phyloP scores from a whole-genome alignment of 2,888 invertebrate genomes.

The Drosophila mayaguana region DNA sequence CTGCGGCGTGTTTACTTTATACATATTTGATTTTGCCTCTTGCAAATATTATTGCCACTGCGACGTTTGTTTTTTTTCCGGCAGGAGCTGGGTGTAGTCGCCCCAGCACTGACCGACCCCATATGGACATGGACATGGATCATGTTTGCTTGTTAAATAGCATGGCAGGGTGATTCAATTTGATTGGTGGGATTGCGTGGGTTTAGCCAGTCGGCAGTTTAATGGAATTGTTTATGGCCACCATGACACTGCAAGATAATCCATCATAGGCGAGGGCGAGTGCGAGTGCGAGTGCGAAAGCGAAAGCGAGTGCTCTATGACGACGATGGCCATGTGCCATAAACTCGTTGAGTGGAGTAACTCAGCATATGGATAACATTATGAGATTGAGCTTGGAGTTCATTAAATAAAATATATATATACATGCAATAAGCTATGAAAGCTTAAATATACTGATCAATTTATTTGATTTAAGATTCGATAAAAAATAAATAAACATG shows the following conservation, averaged over 20 bases:
- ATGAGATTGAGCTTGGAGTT: no score
- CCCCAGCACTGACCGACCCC: background rate
- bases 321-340: background rate
- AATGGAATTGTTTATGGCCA: conserved; percentile 27
- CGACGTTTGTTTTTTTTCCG: conserved; percentile 33
- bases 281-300: background rate
- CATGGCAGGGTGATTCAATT: conserved; percentile 34
- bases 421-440: no score
- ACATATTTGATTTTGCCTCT: conserved; percentile 43
- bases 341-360: background rate
- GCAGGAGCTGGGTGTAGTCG: conserved; percentile 8
- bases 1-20: conserved; percentile 35
- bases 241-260: conserved; percentile 7
- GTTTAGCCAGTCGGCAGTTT: conserved; percentile 20
- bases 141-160: conserved; percentile 47
- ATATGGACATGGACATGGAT: conserved; percentile 36
- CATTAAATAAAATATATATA: no score
- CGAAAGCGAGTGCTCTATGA: conserved; percentile 3
- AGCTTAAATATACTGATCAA: no score
- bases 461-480: no score
- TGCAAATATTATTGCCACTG: conserved; percentile 36
- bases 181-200: conserved; percentile 38
- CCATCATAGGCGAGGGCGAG: background rate
- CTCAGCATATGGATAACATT: background rate
- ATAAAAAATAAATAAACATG: no score